A percentile compares a stretch with the other conserved stretches of the same genome.
Evolutionary conservation across 2,888 invertebrate genomes (phyloP).

Genomic region (Eupelmus urozonus): DNA sequence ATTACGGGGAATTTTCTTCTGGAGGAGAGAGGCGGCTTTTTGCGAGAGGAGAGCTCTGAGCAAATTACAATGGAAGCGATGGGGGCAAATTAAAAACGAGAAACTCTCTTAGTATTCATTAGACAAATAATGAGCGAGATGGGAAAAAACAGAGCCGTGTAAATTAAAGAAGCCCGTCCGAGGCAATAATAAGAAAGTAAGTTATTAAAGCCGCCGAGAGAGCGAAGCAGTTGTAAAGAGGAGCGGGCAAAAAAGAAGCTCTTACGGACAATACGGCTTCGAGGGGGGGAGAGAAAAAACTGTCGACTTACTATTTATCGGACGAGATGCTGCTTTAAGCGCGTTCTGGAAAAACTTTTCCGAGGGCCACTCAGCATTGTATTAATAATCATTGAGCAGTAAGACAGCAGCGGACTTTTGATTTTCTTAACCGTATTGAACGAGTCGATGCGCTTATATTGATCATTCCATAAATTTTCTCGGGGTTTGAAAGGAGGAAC

Average conservation of each 20-base stretch:
- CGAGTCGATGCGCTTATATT: background rate
- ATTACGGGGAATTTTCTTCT: conserved; percentile 6
- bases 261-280: background rate
- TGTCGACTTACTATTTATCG: conserved; percentile 25
- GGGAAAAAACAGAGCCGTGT: conserved; percentile 10
- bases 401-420: conserved; percentile 15
- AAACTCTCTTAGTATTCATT: conserved; percentile 46
- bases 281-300: background rate
- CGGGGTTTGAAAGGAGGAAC: too few species aligned
- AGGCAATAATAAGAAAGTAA: conserved; percentile 36
- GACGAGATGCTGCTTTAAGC: background rate
- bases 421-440: conserved; percentile 10
- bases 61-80: conserved; percentile 21
- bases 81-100: conserved; percentile 35
- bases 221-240: background rate
- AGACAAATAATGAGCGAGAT: conserved; percentile 40
- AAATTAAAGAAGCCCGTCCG: conserved; percentile 38
- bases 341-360: conserved; percentile 3
- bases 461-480: too few species aligned
- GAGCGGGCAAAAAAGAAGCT: background rate
- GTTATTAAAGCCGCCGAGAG: conserved; percentile 30
- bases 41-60: background rate
- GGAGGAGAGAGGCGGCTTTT: background rate
- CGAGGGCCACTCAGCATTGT: conserved; percentile 20
- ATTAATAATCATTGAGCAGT: conserved; percentile 30